These are phyloP conservation scores for Glomeris marginata DNA, from an alignment of 2,888 invertebrate species.

Conservation along the genomic window DNA sequence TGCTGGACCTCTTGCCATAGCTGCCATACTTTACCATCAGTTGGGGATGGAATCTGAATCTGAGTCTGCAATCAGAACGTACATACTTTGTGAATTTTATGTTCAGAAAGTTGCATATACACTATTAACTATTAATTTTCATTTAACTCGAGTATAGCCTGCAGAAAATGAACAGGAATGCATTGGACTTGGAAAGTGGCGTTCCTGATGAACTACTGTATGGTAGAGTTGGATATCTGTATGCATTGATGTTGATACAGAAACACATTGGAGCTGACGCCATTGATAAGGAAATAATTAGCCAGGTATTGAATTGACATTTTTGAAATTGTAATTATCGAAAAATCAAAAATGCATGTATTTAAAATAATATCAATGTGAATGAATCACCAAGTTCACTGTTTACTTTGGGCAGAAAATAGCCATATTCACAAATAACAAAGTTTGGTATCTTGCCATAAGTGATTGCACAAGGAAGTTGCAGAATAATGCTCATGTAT, in stretches of 20 bases:
- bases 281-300: conserved; percentile 43
- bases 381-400: too few species aligned
- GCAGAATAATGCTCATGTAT: too few species aligned
- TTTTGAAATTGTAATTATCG: too few species aligned
- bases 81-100: background rate
- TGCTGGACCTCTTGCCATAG: conserved; percentile 48
- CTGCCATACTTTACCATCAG: conserved; percentile 42
- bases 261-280: conserved; percentile 43
- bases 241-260: conserved; percentile 57
- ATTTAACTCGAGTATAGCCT: conserved; percentile 35
- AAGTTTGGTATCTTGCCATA: too few species aligned
- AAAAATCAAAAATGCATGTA: too few species aligned
- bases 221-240: conserved; percentile 70
- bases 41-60: conserved; percentile 40
- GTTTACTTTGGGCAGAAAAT: too few species aligned
- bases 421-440: too few species aligned
- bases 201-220: conserved; percentile 69
- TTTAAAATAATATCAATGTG: too few species aligned
- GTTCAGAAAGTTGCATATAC: background rate
- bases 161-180: conserved; percentile 38
- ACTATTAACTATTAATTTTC: background rate
- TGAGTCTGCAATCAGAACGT: conserved; percentile 22
- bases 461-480: too few species aligned
- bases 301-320: too few species aligned
- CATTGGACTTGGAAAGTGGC: conserved; percentile 37